Evolutionary conservation across 2,888 invertebrate genomes (phyloP), one percentile per base, ranked within the genome.

Genomic region (Tethea ocularis): DNA sequence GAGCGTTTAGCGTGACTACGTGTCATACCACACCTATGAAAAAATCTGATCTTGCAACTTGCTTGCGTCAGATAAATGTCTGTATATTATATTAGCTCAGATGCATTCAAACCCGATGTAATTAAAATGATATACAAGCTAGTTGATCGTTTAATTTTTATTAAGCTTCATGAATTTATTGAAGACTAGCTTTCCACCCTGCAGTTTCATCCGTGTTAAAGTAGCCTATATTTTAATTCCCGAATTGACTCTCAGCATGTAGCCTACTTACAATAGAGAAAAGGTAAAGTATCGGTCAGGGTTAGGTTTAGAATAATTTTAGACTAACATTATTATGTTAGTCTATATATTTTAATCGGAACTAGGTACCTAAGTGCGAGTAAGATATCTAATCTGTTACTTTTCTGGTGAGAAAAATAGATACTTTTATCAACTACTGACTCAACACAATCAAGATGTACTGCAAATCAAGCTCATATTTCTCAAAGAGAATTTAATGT

Each of bases 31-130:
- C n/a, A n/a, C n/a, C n/a, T n/a, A 26, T n/a, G 26, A 26, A 52
- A 24, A 60, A 60, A 60, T 57, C 23, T 22, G 17, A 13, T 24
- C 23, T 52, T 52, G 26, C 52, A 24, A 52, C n/a, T 24, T 52
- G 26, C n/a, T 52, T 23, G 52, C 52, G 52, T 23, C 52, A 52
- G 24, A 24, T 52, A n/a, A 23, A 46, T 20, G 20, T 46, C 20
- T 46, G 46, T 24, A 15, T 52, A 24, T 24, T 22, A 22, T 52
- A 52, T 52, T 52, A 52, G 26, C 52, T 24, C 52, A 52, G 24
- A 24, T 52, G 26, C 15, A n/a, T 26, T 5, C 4, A 15, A 11
- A 1, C 52, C 26, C 8, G 8, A 46, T 20, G 20, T 46, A 46
- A 10, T 0, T 38, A 38, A n/a, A n/a, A 38, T 38, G 38, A n/a